Evolutionary conservation across 92 coral and sea anemone species (phyloP).

Genomic region (Metridium senile): DNA sequence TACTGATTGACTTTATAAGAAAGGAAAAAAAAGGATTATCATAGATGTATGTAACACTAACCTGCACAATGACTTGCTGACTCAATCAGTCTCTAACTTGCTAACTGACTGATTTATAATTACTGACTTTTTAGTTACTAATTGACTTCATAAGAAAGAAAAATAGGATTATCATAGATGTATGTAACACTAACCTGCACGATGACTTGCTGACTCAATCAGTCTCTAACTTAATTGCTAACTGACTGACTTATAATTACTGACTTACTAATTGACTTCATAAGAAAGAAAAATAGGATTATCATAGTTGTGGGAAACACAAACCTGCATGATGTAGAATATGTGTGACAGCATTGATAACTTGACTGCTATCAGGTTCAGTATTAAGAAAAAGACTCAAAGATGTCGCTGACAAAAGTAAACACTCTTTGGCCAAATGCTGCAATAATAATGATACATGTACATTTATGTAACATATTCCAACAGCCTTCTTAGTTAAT

Average conservation of each 20-base stretch:
- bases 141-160: neutral
- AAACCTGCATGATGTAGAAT: conserved; percentile 46
- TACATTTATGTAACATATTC: neutral
- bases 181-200: neutral
- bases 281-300: neutral
- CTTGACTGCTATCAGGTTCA: conserved; percentile 13
- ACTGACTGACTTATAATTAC: too few relatives aligned
- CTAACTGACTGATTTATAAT: too few relatives aligned
- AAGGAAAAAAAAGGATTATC: neutral
- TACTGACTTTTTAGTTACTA: too few relatives aligned
- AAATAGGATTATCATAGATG: neutral
- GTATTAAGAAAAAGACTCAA: conserved; percentile 39
- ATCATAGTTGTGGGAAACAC: neutral
- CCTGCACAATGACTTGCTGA: neutral
- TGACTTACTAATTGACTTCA: neutral
- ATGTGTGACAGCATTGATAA: conserved; percentile 29
- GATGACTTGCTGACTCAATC: neutral
- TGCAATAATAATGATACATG: neutral
- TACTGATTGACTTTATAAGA: neutral
- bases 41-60: neutral
- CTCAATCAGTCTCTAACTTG: too few relatives aligned
- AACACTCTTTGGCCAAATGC: conserved; percentile 50
- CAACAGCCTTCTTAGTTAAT: too few relatives aligned
- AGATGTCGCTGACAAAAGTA: conserved; percentile 54
- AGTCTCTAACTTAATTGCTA: too few relatives aligned